Base-by-base conservation (phyloP, 2,797 vertebrate genomes). In the Pelochelys cantorii region DNA sequence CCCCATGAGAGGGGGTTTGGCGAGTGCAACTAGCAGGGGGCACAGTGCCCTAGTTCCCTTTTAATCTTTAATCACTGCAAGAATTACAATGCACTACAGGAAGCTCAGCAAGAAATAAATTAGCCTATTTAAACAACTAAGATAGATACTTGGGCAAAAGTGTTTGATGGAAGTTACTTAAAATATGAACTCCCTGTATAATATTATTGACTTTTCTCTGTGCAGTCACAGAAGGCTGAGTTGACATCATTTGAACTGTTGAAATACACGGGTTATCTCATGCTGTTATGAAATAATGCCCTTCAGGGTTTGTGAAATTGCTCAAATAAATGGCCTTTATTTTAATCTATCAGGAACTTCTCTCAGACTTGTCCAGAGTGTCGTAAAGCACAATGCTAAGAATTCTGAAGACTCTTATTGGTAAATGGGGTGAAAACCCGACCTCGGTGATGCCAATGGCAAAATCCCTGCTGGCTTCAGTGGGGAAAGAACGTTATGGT, bases 11-110 rank as follows among this genome's bases (percentile, higher is more conserved):
- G 42, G 42, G 42, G 42, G 42, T 7, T 48, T 48, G 42, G 8
- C 4, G 8, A 48, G 42, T 7, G 42, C 42, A 48, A 48, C 8
- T 2, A 48, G 42, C 42, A 48, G 42, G 42, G 42, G 42, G 42
- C 42, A 48, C 42, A 48, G 42, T 48, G 42, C 42, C 42, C 8
- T 48, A 48, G 42, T 77, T 88, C 84, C 25, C 27, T 14, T 94
- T 96, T 96, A 97, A 96, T 95, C 95, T 96, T 96, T 96, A 94
- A 97, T 93, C 89, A 81, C 68, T 71, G 55, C 56, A 96, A 86
- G 85, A 96, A 95, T 71, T 94, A 96, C 81, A 94, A 85, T 54
- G 87, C 91, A 95, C 87, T 91, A 84, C 93, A 89, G 81, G 14
- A 20, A 88, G 85, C 95, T 91, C 25, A 42, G 93, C 59, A 85